phyloP scores from a whole-genome alignment of 2,888 invertebrate species.

The Linyphia triangularis region DNA sequence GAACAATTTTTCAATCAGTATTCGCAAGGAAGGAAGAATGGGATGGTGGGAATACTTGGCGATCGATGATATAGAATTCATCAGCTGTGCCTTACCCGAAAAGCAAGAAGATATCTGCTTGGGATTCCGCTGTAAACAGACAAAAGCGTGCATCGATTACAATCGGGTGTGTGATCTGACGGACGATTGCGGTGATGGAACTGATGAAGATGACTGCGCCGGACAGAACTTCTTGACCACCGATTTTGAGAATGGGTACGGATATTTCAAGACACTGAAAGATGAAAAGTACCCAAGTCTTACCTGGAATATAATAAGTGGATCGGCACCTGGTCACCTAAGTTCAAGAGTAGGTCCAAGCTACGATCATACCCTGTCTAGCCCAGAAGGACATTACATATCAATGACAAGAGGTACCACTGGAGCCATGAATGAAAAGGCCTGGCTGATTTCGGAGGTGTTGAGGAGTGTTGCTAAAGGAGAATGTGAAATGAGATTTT shows the following conservation, averaged over 20 bases:
- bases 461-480: constrained; percentile 9
- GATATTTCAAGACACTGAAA: constrained; percentile 27
- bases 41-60: constrained; percentile 41
- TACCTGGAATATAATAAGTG: constrained; percentile 58
- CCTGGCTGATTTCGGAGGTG: constrained; percentile 71
- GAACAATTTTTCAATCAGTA: constrained; percentile 43
- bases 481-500: constrained; percentile 70
- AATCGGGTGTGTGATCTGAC: constrained; percentile 69
- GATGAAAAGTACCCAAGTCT: constrained; percentile 13
- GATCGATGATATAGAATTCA: constrained; percentile 72
- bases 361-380: constrained; percentile 74
- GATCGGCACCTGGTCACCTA: constrained; percentile 14
- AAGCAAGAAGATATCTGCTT: neutral
- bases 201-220: constrained; percentile 72
- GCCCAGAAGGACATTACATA: constrained; percentile 64
- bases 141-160: constrained; percentile 61
- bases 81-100: constrained; percentile 70
- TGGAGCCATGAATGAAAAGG: constrained; percentile 41
- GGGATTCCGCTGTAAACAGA: constrained; percentile 33
- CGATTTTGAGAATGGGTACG: constrained; percentile 65
- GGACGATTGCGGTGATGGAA: constrained; percentile 75
- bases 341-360: constrained; percentile 55
- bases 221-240: neutral
- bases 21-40: constrained; percentile 24
- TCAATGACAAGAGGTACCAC: constrained; percentile 10